These are phyloP conservation scores for Colinus virginianus DNA, from an alignment of 2,113 vertebrate genomes.

Conservation along the genomic window DNA sequence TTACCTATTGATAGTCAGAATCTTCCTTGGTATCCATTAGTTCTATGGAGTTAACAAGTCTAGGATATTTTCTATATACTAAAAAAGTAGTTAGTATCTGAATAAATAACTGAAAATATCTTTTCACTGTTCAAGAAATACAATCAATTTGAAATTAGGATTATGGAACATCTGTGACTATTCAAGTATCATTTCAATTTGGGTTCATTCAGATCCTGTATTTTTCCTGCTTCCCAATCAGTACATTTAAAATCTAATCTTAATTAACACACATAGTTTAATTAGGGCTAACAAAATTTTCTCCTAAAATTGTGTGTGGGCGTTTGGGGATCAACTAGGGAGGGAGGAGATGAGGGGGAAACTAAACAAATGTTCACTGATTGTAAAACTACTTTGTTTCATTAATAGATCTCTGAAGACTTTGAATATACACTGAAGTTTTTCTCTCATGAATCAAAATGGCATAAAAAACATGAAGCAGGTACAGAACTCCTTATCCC, in stretches of 20 bases:
- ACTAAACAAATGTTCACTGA: conserved; percentile 79
- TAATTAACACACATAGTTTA: conserved; percentile 84
- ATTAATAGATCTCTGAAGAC: conserved; percentile 75
- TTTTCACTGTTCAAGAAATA: conserved; percentile 82
- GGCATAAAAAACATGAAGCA: not conserved
- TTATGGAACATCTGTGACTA: conserved; percentile 84
- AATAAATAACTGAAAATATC: conserved; percentile 80
- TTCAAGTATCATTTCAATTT: conserved; percentile 84
- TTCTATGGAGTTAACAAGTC: conserved; percentile 72
- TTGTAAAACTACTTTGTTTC: conserved; percentile 78
- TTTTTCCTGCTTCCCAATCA: conserved; percentile 81
- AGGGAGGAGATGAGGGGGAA: conserved; percentile 68
- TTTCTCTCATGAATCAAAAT: conserved; percentile 65
- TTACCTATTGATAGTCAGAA: conserved; percentile 22
- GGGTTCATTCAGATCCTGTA: conserved; percentile 81
- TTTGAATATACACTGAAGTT: conserved; percentile 77
- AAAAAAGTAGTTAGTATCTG: conserved; percentile 71
- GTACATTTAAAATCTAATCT: conserved; percentile 82
- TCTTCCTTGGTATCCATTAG: conserved; percentile 53
- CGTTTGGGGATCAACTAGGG: conserved; percentile 56
- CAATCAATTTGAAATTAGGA: conserved; percentile 85
- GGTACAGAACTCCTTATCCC: not conserved
- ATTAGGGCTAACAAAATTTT: conserved; percentile 83
- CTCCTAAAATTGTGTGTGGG: conserved; percentile 77
- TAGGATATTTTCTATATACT: conserved; percentile 70